Evolutionary conservation across 2,113 vertebrate species (phyloP).

Genomic region (Pteruthius melanotis): DNA sequence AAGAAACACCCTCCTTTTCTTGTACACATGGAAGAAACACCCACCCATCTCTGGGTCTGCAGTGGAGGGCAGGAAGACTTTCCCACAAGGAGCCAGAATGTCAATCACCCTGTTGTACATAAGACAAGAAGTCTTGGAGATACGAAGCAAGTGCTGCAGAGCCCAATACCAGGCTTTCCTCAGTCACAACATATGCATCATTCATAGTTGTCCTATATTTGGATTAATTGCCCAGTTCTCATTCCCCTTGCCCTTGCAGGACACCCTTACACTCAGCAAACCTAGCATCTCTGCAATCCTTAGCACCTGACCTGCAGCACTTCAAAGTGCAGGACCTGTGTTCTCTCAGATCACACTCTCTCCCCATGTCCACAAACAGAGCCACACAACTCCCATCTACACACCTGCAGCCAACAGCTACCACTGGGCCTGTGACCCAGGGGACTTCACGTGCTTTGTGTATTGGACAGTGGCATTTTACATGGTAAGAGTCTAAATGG

Average conservation of each 20-base stretch:
- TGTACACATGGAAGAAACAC: too few species aligned
- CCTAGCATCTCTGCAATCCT: neutral
- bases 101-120: neutral
- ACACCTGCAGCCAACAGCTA: neutral
- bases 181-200: accelerated
- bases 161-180: neutral
- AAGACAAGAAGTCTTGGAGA: neutral
- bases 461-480: neutral
- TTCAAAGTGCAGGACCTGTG: neutral
- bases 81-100: neutral
- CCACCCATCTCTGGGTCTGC: neutral
- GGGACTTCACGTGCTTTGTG: neutral
- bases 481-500: neutral
- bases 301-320: neutral
- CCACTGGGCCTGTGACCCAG: neutral
- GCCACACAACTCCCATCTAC: neutral
- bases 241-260: neutral
- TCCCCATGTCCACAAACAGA: neutral
- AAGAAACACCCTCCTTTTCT: too few species aligned
- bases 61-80: neutral
- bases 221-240: neutral
- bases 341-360: neutral
- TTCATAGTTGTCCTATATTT: neutral
- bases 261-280: neutral
- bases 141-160: neutral